A percentile compares a stretch with the other conserved stretches of the same genome.
Conservation (phyloP, 2,113 vertebrate genomes). For the Corythornis vintsioides region DNA sequence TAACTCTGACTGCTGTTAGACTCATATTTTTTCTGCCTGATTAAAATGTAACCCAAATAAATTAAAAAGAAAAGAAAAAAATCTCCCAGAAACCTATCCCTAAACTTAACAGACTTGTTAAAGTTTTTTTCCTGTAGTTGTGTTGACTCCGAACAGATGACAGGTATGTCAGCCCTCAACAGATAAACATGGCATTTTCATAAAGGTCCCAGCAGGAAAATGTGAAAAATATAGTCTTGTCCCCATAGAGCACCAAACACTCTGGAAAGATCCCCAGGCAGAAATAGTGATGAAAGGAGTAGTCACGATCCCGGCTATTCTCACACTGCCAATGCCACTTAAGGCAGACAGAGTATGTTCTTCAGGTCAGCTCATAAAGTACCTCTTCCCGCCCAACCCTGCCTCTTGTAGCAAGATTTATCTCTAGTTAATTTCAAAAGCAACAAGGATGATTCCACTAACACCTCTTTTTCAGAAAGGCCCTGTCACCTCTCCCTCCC, state of each 20-base stretch:
- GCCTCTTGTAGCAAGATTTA: not conserved
- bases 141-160: not conserved
- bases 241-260: not conserved
- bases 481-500: not conserved
- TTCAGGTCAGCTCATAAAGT: not conserved
- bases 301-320: not conserved
- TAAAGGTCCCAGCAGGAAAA: not conserved
- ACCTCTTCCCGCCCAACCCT: not conserved
- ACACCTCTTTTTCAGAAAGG: not conserved
- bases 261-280: not conserved
- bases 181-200: not conserved
- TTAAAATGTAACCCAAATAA: constrained; percentile 49
- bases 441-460: not conserved
- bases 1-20: constrained; percentile 12
- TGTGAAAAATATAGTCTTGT: not conserved
- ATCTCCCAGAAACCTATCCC: not conserved
- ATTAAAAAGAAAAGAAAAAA: not conserved
- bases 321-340: not conserved
- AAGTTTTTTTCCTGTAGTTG: not conserved
- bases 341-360: not conserved
- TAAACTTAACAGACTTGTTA: not conserved
- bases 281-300: not conserved
- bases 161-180: not conserved
- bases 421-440: not conserved
- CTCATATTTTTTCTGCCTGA: not conserved